Conservation (phyloP, 2,888 invertebrate genomes). For the Thereva unica region DNA sequence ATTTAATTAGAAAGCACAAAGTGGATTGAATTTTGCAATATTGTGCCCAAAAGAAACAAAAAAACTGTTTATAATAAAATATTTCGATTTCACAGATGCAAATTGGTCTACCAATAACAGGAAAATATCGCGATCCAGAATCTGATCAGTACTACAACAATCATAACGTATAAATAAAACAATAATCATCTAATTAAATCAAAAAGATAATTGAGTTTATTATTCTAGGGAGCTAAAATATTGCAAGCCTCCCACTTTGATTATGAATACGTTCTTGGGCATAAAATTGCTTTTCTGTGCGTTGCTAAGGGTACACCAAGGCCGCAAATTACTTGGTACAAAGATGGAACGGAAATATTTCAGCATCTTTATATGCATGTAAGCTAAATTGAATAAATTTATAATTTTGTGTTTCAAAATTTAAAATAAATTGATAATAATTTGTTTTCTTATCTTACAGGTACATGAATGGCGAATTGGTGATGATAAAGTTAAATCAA, state of each 20-base stretch:
- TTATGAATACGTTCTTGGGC: constrained; percentile 89
- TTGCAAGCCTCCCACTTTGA: constrained; percentile 88
- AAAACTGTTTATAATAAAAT: constrained; percentile 3
- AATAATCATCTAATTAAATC: not conserved
- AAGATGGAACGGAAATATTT: constrained; percentile 91
- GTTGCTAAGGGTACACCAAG: constrained; percentile 87
- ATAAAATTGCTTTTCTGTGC: constrained; percentile 92
- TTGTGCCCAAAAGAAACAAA: too few species aligned
- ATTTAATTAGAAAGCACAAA: too few species aligned
- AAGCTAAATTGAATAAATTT: constrained; percentile 53
- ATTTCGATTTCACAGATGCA: constrained; percentile 64
- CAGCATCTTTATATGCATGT: constrained; percentile 87
- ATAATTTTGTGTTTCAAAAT: constrained; percentile 3
- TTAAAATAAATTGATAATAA: constrained; percentile 15
- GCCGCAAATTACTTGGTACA: constrained; percentile 94
- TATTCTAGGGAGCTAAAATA: constrained; percentile 82
- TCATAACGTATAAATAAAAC: constrained; percentile 69
- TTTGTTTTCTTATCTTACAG: constrained; percentile 57
- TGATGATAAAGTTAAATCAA: constrained; percentile 82
- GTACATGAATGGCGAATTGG: constrained; percentile 88
- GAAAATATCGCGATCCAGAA: constrained; percentile 87
- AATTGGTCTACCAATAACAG: constrained; percentile 85
- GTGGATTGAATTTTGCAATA: too few species aligned
- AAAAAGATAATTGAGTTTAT: not conserved
- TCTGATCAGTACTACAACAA: constrained; percentile 91